A percentile compares a stretch with the other conserved stretches of the same genome.
Evolutionary conservation across 2,113 vertebrate species (phyloP).

Genomic region (Silurus asotus): DNA sequence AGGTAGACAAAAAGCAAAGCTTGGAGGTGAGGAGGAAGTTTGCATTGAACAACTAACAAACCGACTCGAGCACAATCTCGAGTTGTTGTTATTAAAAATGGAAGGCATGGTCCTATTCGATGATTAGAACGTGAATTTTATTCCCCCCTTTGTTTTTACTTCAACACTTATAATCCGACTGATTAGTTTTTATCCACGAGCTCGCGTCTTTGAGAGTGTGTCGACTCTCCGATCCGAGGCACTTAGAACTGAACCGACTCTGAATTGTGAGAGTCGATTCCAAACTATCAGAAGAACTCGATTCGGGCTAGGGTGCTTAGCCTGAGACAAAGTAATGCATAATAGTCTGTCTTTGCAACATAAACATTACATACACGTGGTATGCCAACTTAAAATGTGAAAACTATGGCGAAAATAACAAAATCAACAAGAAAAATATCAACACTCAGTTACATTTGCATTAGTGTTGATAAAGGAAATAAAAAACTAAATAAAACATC

Average conservation of each 20-base stretch:
- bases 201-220: not conserved
- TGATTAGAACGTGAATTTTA: not conserved
- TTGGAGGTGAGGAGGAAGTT: slow-evolving; percentile 24
- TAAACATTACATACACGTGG: not conserved
- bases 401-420: not conserved
- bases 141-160: slow-evolving; percentile 19
- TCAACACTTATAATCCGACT: slow-evolving; percentile 15
- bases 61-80: not conserved
- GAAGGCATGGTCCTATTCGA: not conserved
- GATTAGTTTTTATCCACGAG: slow-evolving; percentile 37
- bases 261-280: not conserved
- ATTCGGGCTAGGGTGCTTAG: not conserved
- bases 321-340: not conserved
- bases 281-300: not conserved
- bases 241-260: not conserved
- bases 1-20: not conserved
- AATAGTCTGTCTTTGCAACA: not conserved
- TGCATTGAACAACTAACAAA: not conserved
- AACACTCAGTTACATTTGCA: not conserved
- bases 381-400: not conserved
- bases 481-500: not conserved
- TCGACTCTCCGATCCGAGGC: not conserved
- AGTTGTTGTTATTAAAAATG: not conserved
- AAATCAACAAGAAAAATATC: not conserved
- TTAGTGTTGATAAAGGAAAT: not conserved